These are phyloP conservation scores for Oxycera nigricornis DNA, from an alignment of 2,888 invertebrate genomes.

Conservation along the genomic window DNA sequence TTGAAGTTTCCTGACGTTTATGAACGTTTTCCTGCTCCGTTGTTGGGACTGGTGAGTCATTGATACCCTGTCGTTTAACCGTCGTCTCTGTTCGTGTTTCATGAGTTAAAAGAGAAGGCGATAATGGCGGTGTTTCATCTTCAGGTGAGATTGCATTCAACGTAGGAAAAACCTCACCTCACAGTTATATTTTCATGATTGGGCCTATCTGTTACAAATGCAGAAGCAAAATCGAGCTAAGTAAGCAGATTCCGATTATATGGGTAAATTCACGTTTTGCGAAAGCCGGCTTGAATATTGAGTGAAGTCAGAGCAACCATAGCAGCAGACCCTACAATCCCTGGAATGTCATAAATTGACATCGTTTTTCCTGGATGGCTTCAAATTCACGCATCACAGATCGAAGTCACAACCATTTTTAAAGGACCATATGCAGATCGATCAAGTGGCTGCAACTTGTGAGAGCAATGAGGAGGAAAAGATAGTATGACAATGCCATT, in stretches of 20 bases:
- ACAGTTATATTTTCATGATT: too few relatives aligned
- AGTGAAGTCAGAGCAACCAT: conserved; percentile 26
- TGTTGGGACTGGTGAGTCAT: too few relatives aligned
- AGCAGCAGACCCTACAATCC: conserved; percentile 38
- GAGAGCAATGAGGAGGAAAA: conserved; percentile 43
- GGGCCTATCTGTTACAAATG: conserved; percentile 15
- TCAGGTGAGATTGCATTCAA: too few relatives aligned
- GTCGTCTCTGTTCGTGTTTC: too few relatives aligned
- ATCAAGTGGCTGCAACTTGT: conserved; percentile 50
- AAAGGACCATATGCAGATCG: conserved; percentile 51
- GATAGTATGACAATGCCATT: conserved; percentile 45
- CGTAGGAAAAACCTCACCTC: too few relatives aligned
- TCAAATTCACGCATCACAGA: conserved; percentile 52
- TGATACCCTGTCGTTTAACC: too few relatives aligned
- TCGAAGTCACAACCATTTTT: conserved; percentile 50
- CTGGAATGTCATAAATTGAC: conserved; percentile 53
- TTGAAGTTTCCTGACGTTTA: too few relatives aligned
- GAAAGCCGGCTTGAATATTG: conserved; percentile 37
- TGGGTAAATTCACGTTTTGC: conserved; percentile 27
- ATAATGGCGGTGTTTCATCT: too few relatives aligned
- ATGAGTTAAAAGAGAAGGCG: too few relatives aligned
- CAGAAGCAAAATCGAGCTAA: not conserved
- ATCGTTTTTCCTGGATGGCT: conserved; percentile 52
- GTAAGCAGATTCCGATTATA: not conserved
- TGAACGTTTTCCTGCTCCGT: too few relatives aligned